These are phyloP conservation scores for Sapajus apella DNA, from an alignment of 2,113 vertebrate species.

Conservation along the genomic window DNA sequence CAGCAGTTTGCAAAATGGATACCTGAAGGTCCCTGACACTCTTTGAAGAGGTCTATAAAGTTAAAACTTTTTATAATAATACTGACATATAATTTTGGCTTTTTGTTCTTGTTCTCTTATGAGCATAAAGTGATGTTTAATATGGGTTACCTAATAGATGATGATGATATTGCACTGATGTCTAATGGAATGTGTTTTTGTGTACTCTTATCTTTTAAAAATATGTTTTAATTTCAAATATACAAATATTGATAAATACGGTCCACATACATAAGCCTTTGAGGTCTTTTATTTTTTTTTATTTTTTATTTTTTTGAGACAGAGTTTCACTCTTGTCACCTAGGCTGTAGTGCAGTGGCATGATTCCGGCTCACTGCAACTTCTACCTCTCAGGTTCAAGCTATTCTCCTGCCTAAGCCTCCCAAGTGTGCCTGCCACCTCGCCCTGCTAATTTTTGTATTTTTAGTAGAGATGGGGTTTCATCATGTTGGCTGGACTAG, in stretches of 20 bases:
- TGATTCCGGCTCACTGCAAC: too few relatives aligned
- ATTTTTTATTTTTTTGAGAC: too few relatives aligned
- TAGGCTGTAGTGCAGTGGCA: too few relatives aligned
- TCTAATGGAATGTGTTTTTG: not conserved
- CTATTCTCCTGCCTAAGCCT: too few relatives aligned
- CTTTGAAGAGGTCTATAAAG: not conserved
- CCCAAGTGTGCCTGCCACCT: too few relatives aligned
- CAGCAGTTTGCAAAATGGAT: not conserved
- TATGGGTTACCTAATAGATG: not conserved
- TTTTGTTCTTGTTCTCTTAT: not conserved
- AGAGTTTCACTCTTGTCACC: too few relatives aligned
- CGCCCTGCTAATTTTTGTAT: too few relatives aligned
- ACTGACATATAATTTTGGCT: not conserved
- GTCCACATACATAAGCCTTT: not conserved
- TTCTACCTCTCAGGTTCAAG: too few relatives aligned
- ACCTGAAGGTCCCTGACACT: not conserved
- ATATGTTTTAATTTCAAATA: not conserved
- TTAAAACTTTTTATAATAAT: not conserved
- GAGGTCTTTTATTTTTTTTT: not conserved
- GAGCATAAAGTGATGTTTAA: not conserved
- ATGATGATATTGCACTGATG: not conserved
- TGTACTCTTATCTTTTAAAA: not conserved
- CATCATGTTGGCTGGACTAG: too few relatives aligned
- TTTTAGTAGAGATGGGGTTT: too few relatives aligned
- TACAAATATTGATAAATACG: not conserved